A percentile compares a stretch with the other conserved stretches of the same genome.
phyloP scores from a whole-genome alignment of 2,797 vertebrate genomes.

The Jordanella pulchra region DNA sequence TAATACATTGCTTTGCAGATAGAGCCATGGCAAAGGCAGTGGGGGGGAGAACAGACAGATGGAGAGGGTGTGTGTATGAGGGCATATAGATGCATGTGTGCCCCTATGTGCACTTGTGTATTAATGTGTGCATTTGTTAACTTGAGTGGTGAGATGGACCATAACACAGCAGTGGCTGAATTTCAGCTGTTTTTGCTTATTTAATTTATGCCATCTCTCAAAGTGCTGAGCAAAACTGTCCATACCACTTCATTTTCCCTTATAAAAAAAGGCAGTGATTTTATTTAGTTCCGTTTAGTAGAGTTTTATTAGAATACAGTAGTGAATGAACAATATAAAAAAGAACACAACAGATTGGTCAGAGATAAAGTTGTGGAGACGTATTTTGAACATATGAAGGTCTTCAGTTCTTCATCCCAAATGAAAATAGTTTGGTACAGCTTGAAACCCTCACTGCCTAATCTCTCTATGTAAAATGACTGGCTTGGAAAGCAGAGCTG shows the following conservation, averaged over 20 bases:
- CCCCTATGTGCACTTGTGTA: conserved; percentile 1
- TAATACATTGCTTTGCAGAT: conserved; percentile 55
- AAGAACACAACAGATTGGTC: background rate
- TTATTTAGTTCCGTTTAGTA: no score
- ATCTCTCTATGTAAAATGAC: no score
- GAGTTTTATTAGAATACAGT: background rate
- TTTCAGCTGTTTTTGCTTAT: conserved; percentile 34
- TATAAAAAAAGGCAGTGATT: no score
- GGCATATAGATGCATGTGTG: conserved; percentile 4
- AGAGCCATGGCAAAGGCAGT: conserved; percentile 50
- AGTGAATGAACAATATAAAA: background rate
- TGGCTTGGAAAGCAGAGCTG: background rate
- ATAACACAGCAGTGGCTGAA: conserved; percentile 48
- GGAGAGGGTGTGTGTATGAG: conserved; percentile 40
- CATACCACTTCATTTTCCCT: background rate
- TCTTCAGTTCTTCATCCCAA: background rate
- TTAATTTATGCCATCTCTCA: conserved; percentile 31
- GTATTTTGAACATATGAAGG: background rate
- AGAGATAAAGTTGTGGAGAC: background rate
- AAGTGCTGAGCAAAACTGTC: background rate
- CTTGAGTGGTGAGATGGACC: conserved; percentile 24
- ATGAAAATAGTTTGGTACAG: background rate
- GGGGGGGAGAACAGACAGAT: conserved; percentile 64
- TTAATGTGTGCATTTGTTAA: conserved; percentile 29
- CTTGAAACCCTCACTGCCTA: background rate